Evolutionary conservation across 2,113 vertebrate genomes (phyloP), one percentile per base, ranked within the genome.

Genomic region (Ophiodon elongatus): DNA sequence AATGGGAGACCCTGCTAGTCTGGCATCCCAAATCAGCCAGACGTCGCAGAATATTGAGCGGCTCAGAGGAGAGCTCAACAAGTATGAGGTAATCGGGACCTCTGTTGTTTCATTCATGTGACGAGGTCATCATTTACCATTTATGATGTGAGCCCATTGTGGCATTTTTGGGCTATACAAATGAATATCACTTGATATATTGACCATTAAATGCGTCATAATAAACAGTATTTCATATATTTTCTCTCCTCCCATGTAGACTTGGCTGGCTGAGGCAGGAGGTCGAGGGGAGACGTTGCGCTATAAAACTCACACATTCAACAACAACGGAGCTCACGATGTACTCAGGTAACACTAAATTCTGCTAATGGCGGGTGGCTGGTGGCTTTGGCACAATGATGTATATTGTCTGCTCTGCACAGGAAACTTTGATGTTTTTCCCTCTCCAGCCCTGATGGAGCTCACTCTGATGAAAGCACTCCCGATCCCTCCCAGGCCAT

Each of bases 1-100:
- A 91, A 97, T 97, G 97, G 97, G 97, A 63, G 97, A 97, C 88
- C 97, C 97, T 0, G 91, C 94, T 67, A 97, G 96, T 85, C 82
- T 98, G 88, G 95, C 96, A 75, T 96, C 97, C 70, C 96, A 93
- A 89, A 97, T 97, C 89, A 91, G 83, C 15, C 97, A 98, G 91
- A 97, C 96, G 1, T 92, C 96, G 64, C 93, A 94, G 85, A 97
- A 96, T 87, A 96, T 97, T 0, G 97, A 98, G 27, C 91, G 95
- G 69, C 95, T 98, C 76, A 94, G 94, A 63, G 89, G 94, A 73
- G 97, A 97, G 52, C 88, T 97, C 45, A 95, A 91, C 90, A 98
- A 97, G 88, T 97, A 97, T 88, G 96, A 97, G 96, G 97, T 97
- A 89, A 85, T 82, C 64, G 33, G 10, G 57, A 73, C 33, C 33